These are phyloP conservation scores for Rhabdornis inornatus DNA, from an alignment of 2,113 vertebrate species.

Conservation along the genomic window DNA sequence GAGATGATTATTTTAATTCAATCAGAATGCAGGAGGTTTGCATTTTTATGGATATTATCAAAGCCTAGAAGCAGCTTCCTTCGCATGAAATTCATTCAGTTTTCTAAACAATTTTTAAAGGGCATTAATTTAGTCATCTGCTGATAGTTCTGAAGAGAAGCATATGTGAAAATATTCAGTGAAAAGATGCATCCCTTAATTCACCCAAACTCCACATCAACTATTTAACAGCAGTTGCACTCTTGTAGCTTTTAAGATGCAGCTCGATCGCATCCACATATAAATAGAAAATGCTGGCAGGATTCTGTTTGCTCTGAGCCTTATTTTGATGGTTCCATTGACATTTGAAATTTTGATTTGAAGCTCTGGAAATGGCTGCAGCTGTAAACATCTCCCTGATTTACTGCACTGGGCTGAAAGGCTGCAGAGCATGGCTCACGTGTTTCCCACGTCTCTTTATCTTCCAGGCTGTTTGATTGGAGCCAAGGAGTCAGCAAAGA, in stretches of 20 bases:
- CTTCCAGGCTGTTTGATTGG: slow-evolving; percentile 67
- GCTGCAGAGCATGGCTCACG: neutral
- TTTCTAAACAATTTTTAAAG: slow-evolving; percentile 17
- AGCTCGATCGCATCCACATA: neutral
- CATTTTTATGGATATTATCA: neutral
- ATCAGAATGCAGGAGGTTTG: neutral
- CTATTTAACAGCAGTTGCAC: neutral
- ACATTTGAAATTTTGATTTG: neutral
- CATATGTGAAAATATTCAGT: neutral
- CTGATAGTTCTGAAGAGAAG: slow-evolving; percentile 18
- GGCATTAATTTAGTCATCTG: slow-evolving; percentile 42
- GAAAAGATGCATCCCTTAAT: slow-evolving; percentile 7
- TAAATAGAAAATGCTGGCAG: neutral
- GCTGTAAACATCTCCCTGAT: neutral
- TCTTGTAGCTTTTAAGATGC: neutral
- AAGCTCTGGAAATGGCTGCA: neutral
- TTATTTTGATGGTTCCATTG: neutral
- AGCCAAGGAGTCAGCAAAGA: slow-evolving; percentile 76
- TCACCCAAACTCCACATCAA: neutral
- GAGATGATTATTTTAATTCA: neutral
- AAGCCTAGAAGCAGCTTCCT: neutral
- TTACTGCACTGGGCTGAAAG: neutral
- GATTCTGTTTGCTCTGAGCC: neutral
- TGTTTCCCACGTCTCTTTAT: slow-evolving; percentile 48
- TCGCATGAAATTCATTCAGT: neutral